phyloP scores from a whole-genome alignment of 64 coral and sea anemone species.

The Acropora yongei region DNA sequence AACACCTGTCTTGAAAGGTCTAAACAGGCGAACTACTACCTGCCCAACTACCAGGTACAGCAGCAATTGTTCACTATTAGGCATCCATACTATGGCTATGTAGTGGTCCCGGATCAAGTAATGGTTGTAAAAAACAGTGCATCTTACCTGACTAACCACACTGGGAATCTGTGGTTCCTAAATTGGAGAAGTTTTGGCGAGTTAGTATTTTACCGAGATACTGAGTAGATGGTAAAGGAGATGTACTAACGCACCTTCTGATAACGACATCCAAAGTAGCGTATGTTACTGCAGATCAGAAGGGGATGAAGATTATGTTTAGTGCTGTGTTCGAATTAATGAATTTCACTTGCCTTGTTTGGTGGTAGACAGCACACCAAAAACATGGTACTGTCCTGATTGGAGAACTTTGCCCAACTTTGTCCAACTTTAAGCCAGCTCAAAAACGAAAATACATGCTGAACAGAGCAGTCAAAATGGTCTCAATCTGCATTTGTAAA shows the following conservation, averaged over 20 bases:
- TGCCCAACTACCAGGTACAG: background rate
- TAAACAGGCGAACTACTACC: background rate
- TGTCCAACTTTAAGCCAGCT: background rate
- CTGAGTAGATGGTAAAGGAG: conserved; percentile 48
- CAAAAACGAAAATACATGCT: background rate
- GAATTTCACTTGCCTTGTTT: background rate
- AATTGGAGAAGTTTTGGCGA: conserved; percentile 61
- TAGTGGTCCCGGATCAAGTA: background rate
- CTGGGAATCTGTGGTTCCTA: conserved; percentile 52
- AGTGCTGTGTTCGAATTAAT: background rate
- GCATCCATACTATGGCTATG: background rate
- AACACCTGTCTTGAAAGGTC: conserved; percentile 7
- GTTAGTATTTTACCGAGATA: conserved; percentile 63
- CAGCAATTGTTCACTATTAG: background rate
- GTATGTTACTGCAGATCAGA: conserved; percentile 67
- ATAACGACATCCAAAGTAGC: background rate
- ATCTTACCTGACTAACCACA: conserved; percentile 52
- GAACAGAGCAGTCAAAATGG: background rate
- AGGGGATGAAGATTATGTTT: background rate
- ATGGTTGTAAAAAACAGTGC: background rate
- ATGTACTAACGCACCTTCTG: too few relatives aligned
- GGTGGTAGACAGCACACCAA: background rate
- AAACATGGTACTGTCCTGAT: background rate
- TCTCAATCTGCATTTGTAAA: background rate
- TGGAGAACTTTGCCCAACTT: background rate